phyloP scores from a whole-genome alignment of 2,113 vertebrate genomes.

The Micronisus gabar region DNA sequence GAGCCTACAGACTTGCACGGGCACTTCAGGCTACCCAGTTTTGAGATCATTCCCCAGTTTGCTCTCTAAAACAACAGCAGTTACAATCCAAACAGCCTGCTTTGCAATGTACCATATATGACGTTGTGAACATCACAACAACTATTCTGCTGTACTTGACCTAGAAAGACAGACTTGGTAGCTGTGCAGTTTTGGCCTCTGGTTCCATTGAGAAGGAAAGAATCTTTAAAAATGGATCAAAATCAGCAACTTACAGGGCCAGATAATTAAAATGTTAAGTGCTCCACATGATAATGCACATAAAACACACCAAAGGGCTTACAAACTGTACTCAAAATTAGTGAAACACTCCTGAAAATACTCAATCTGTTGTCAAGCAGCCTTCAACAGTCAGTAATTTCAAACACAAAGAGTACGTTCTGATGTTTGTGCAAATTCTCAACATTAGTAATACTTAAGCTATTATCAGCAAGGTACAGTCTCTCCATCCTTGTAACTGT shows the following conservation, averaged over 20 bases:
- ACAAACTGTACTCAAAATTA: background rate
- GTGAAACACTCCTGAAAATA: background rate
- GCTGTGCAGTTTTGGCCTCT: background rate
- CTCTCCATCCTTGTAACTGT: background rate
- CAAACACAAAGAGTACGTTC: background rate
- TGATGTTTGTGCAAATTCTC: background rate
- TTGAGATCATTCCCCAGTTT: background rate
- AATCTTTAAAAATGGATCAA: background rate
- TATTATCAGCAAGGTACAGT: background rate
- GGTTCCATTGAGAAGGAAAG: background rate
- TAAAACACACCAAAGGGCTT: background rate
- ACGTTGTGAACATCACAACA: background rate
- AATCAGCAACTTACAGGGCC: background rate
- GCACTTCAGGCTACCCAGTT: background rate
- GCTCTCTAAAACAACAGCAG: background rate
- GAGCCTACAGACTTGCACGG: rapidly evolving
- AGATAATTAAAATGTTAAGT: background rate
- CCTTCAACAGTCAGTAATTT: background rate
- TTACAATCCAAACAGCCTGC: background rate
- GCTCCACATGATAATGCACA: background rate
- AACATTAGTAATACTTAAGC: background rate
- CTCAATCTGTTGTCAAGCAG: background rate
- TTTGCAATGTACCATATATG: rapidly evolving
- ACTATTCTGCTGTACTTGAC: background rate
- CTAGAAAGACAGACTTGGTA: background rate